Evolutionary conservation across 2,888 invertebrate species (phyloP).

Genomic region (Calameuta filiformis): DNA sequence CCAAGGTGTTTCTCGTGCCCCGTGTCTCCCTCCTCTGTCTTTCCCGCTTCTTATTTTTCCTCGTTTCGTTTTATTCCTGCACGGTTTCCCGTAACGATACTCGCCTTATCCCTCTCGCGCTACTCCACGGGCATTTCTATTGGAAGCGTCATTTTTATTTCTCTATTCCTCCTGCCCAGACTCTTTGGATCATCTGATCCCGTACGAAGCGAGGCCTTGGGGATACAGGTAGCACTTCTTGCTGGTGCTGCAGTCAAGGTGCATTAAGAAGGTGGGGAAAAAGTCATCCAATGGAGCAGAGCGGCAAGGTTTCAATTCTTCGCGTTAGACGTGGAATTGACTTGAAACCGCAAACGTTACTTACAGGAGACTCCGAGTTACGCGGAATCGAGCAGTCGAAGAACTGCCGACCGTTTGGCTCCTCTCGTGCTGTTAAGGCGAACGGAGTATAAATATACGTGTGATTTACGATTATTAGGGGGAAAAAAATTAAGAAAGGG

Average conservation of each 20-base stretch:
- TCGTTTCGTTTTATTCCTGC: not conserved
- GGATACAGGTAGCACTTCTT: not conserved
- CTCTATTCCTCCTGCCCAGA: not conserved
- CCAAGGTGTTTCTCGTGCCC: slow-evolving; percentile 1
- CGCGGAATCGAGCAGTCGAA: not conserved
- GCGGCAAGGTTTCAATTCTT: slow-evolving; percentile 6
- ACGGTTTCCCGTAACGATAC: not conserved
- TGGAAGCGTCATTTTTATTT: not conserved
- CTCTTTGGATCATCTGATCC: not conserved
- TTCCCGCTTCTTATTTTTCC: not conserved
- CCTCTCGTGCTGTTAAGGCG: not conserved
- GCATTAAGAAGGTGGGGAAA: not conserved
- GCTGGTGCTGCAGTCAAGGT: not conserved
- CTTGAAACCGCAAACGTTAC: not conserved
- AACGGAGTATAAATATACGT: not conserved
- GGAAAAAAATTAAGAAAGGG: not conserved
- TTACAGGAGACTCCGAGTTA: not conserved
- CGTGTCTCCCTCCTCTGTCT: not conserved
- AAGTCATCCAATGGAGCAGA: not conserved
- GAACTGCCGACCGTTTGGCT: not conserved
- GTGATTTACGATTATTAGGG: not conserved
- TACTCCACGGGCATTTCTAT: not conserved
- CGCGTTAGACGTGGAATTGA: not conserved
- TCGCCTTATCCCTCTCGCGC: not conserved
- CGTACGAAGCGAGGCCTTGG: slow-evolving; percentile 2